Percentiles rank a stretch among this genome's conserved stretches.
Conservation (phyloP, 2,888 invertebrate species). For the Oxytorus armatus region DNA sequence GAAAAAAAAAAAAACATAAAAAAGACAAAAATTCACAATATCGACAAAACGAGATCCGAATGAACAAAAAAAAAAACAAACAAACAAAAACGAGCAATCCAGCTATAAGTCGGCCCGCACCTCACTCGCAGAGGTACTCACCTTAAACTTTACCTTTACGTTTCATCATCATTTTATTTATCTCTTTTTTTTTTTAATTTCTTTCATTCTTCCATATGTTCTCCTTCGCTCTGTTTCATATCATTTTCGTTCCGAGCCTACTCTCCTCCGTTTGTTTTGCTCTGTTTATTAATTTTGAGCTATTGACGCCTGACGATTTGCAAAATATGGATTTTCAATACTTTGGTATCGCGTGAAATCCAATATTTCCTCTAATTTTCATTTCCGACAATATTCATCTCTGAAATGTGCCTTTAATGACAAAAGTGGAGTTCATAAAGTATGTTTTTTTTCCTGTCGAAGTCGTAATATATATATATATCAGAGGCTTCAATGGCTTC, state of each 20-base stretch:
- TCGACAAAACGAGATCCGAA: slow-evolving; percentile 54
- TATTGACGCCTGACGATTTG: slow-evolving; percentile 18
- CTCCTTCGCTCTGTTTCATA: slow-evolving; percentile 42
- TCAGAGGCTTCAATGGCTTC: slow-evolving; percentile 36
- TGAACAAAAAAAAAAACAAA: slow-evolving; percentile 56
- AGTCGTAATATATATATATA: not conserved
- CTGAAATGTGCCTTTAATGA: no score
- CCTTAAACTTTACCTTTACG: slow-evolving; percentile 77
- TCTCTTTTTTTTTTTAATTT: slow-evolving; percentile 64
- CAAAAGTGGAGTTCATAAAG: no score
- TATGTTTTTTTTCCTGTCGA: not conserved
- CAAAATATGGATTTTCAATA: no score
- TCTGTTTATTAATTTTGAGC: slow-evolving; percentile 13
- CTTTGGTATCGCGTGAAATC: not conserved
- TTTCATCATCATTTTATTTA: slow-evolving; percentile 68
- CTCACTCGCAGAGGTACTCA: slow-evolving; percentile 84
- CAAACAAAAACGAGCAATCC: slow-evolving; percentile 78
- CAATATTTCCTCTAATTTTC: not conserved
- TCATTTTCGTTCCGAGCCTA: slow-evolving; percentile 54
- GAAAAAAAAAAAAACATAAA: slow-evolving; percentile 32
- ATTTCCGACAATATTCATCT: no score
- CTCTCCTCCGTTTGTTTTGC: slow-evolving; percentile 39
- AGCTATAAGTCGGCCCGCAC: slow-evolving; percentile 82
- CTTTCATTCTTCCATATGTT: slow-evolving; percentile 58
- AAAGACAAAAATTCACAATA: slow-evolving; percentile 46